Evolutionary conservation across 2,888 invertebrate species (phyloP).

Genomic region (Anthophora plumipes): DNA sequence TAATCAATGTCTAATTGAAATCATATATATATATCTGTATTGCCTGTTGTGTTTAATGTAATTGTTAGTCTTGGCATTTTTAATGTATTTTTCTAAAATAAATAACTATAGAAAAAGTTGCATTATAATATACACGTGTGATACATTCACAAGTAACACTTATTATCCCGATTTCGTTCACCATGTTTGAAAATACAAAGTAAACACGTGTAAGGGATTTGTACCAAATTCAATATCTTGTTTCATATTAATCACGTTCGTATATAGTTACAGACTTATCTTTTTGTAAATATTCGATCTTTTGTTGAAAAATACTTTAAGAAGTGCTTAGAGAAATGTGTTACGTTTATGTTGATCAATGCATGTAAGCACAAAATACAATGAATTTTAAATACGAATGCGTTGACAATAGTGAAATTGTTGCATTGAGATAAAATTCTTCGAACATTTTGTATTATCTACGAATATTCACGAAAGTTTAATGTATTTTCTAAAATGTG

Average conservation of each 20-base stretch:
- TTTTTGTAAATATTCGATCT: conserved; percentile 1
- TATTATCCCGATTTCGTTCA: conserved; percentile 33
- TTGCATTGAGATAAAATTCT: conserved; percentile 33
- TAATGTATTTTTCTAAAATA: conserved; percentile 67
- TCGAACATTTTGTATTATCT: conserved; percentile 51
- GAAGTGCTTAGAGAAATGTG: neutral
- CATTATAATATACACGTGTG: conserved; percentile 47
- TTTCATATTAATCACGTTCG: conserved; percentile 10
- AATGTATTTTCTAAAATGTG: conserved; percentile 77
- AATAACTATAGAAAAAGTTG: conserved; percentile 55
- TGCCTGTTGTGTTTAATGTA: conserved; percentile 54
- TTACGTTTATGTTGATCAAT: conserved; percentile 4
- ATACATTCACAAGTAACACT: conserved; percentile 45
- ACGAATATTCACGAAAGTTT: conserved; percentile 38
- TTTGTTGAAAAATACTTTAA: conserved; percentile 9
- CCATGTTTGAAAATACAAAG: neutral
- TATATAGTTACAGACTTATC: conserved; percentile 3
- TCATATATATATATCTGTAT: conserved; percentile 34
- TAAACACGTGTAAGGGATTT: neutral
- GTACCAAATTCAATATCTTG: neutral
- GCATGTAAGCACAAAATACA: conserved; percentile 23
- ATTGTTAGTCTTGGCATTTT: conserved; percentile 64
- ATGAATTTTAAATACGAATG: conserved; percentile 27
- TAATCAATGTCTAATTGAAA: neutral
- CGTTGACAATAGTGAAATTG: conserved; percentile 44